phyloP scores from a whole-genome alignment of 2,797 vertebrate species.

The Poeciliopsis presidionis region DNA sequence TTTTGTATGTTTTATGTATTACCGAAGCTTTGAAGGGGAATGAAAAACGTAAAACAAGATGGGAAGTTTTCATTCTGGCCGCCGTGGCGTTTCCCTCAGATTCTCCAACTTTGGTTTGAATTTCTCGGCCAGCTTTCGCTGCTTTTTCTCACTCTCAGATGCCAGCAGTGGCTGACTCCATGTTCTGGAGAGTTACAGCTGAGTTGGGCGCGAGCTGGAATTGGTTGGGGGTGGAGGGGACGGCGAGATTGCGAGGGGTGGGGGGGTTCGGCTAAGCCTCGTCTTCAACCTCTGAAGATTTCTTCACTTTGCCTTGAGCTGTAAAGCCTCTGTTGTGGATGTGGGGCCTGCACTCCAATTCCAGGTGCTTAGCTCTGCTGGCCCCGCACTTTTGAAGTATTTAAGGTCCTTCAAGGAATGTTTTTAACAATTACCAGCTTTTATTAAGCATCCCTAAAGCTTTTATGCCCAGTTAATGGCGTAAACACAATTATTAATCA shows the following conservation, averaged over 20 bases:
- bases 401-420: constrained; percentile 25
- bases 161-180: constrained; percentile 24
- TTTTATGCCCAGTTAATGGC: constrained; percentile 4
- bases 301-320: constrained; percentile 62
- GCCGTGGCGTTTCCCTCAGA: background rate
- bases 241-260: background rate
- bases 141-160: constrained; percentile 58
- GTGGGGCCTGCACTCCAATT: constrained; percentile 57
- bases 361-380: constrained; percentile 53
- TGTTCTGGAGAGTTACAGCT: constrained; percentile 52
- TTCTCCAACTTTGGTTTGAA: constrained; percentile 18
- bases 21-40: background rate
- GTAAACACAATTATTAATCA: constrained; percentile 11
- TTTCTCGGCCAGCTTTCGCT: constrained; percentile 18
- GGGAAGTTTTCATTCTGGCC: background rate
- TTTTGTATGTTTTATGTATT: constrained; percentile 9
- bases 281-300: constrained; percentile 63
- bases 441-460: constrained; percentile 29
- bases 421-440: constrained; percentile 40
- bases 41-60: constrained; percentile 1
- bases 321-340: constrained; percentile 67
- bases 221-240: constrained; percentile 30
- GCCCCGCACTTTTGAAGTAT: constrained; percentile 31
- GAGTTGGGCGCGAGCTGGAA: constrained; percentile 59
- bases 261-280: constrained; percentile 62